A percentile compares a stretch with the other conserved stretches of the same genome.
Evolutionary conservation across 1,140 invertebrate species (phyloP).

Genomic region (Bactericera cockerelli): DNA sequence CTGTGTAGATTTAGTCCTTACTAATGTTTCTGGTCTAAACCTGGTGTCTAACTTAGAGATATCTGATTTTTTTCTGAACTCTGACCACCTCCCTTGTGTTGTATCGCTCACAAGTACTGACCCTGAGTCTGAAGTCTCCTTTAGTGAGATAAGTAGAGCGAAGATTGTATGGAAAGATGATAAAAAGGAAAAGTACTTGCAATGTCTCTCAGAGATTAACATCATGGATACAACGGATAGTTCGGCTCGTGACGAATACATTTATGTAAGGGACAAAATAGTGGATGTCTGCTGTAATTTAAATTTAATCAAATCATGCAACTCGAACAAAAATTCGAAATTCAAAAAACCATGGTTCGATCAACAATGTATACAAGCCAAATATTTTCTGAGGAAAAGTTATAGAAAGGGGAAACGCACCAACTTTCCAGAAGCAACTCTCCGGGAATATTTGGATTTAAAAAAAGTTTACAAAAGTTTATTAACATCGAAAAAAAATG

Average conservation of each 20-base stretch:
- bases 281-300: not conserved
- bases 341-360: not conserved
- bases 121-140: not conserved
- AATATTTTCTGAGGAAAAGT: not conserved
- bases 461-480: not conserved
- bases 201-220: not conserved
- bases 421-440: not conserved
- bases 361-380: not conserved
- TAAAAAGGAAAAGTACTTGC: not conserved
- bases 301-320: not conserved
- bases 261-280: not conserved
- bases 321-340: not conserved
- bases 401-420: not conserved
- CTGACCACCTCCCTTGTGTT: not conserved
- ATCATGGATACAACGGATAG: not conserved
- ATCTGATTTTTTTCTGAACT: not conserved
- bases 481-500: not conserved
- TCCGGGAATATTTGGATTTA: not conserved
- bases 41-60: too few species aligned
- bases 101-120: not conserved
- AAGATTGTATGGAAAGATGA: not conserved
- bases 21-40: too few species aligned
- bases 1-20: not conserved
- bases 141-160: not conserved
- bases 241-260: not conserved